Conservation (phyloP, 2,797 vertebrate species). For the Oceanodroma leucorhoa region DNA sequence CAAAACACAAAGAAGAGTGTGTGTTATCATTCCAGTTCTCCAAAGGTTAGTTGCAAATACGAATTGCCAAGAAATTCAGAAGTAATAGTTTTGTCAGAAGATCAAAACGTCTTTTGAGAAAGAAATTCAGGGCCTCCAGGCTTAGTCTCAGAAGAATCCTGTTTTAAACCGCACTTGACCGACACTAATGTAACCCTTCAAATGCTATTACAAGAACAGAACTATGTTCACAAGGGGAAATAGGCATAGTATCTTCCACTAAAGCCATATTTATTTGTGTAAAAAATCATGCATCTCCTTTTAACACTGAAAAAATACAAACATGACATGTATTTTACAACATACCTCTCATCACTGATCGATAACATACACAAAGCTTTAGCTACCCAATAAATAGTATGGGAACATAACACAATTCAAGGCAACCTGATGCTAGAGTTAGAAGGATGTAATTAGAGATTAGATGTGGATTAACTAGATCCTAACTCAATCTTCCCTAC, state of each 20-base stretch:
- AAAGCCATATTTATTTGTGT: not conserved
- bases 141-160: conserved; percentile 65
- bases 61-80: conserved; percentile 50
- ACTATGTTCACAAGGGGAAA: not conserved
- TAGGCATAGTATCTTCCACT: not conserved
- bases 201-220: conserved; percentile 7
- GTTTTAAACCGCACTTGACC: conserved; percentile 59
- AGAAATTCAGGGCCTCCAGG: conserved; percentile 55
- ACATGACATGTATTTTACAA: not conserved
- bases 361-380: not conserved
- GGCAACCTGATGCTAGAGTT: not conserved
- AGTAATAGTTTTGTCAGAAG: conserved; percentile 68
- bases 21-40: conserved; percentile 18
- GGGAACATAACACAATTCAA: not conserved
- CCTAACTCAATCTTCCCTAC: not conserved
- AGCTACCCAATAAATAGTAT: not conserved
- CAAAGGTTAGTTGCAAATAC: conserved; percentile 40
- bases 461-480: not conserved
- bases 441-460: not conserved
- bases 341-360: not conserved
- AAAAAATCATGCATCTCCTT: not conserved
- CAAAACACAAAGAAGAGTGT: conserved; percentile 51
- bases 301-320: not conserved
- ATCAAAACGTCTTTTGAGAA: conserved; percentile 67
- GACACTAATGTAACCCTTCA: conserved; percentile 15